phyloP scores from a whole-genome alignment of 2,888 invertebrate species.

The Chloroclysta siterata region DNA sequence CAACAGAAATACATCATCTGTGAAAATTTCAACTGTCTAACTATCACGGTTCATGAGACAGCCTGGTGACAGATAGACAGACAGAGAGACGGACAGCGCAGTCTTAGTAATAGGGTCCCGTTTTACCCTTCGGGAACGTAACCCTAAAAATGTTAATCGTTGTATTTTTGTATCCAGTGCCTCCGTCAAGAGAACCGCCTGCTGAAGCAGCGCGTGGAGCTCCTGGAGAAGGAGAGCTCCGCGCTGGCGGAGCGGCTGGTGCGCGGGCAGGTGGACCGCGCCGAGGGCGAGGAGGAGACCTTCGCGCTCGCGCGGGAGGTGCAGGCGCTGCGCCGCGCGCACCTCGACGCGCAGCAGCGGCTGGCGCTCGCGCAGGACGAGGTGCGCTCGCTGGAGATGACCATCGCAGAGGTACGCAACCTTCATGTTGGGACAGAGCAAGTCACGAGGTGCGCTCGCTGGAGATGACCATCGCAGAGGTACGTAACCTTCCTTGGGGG shows the following conservation, averaged over 20 bases:
- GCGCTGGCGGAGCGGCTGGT: slow-evolving; percentile 97
- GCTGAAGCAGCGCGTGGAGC: slow-evolving; percentile 96
- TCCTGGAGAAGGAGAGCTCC: slow-evolving; percentile 97
- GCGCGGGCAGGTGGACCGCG: slow-evolving; percentile 96
- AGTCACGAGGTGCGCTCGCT: slow-evolving; percentile 94
- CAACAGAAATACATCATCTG: no score
- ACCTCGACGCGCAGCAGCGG: slow-evolving; percentile 94
- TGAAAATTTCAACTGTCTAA: no score
- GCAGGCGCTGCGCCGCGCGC: slow-evolving; percentile 93
- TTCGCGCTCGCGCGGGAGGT: slow-evolving; percentile 94
- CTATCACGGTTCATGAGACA: no score
- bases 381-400: slow-evolving; percentile 92
- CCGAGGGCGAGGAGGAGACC: slow-evolving; percentile 97
- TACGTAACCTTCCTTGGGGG: slow-evolving; percentile 44
- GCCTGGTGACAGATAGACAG: no score
- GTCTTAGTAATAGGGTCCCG: no score
- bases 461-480: slow-evolving; percentile 88
- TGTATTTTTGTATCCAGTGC: slow-evolving; percentile 55
- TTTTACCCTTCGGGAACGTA: no score
- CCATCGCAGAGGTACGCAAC: slow-evolving; percentile 82
- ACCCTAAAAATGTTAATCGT: no score
- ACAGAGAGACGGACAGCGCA: no score
- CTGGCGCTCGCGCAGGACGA: slow-evolving; percentile 96
- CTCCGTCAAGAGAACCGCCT: slow-evolving; percentile 97
- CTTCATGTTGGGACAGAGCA: not conserved